Evolutionary conservation across 2,113 vertebrate genomes (phyloP).

Genomic region (Phalacrocorax aristotelis): DNA sequence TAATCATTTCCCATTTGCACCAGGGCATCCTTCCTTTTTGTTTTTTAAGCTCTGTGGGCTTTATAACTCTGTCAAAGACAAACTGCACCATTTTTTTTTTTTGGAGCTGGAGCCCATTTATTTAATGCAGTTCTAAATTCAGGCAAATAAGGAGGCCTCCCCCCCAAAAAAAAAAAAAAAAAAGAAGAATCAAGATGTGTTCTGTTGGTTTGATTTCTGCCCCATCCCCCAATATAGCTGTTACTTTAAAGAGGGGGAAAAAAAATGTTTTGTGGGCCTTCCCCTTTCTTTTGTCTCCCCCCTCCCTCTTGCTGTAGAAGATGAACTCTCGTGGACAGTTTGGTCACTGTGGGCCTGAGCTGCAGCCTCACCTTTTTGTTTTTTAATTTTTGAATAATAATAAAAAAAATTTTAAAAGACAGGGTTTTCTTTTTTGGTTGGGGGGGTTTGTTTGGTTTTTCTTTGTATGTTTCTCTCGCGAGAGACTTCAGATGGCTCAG

Average conservation of each 20-base stretch:
- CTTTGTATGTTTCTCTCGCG: background rate
- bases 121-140: conserved; percentile 26
- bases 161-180: background rate
- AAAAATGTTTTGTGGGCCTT: background rate
- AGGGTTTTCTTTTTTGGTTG: background rate
- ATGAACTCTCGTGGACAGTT: background rate
- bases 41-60: conserved; percentile 14
- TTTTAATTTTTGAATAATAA: background rate
- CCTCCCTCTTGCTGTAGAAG: background rate
- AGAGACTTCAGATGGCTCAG: background rate
- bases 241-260: background rate
- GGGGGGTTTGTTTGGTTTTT: too few relatives aligned
- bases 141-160: background rate
- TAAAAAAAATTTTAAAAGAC: background rate
- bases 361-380: background rate
- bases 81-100: background rate
- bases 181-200: background rate
- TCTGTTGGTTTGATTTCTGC: background rate
- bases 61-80: background rate
- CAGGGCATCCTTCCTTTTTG: background rate
- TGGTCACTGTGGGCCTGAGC: background rate
- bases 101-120: background rate
- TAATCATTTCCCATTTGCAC: background rate
- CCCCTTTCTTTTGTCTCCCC: background rate
- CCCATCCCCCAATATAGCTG: background rate